Evolutionary conservation across 2,888 invertebrate species (phyloP).

Genomic region (Drosophila ochracea): DNA sequence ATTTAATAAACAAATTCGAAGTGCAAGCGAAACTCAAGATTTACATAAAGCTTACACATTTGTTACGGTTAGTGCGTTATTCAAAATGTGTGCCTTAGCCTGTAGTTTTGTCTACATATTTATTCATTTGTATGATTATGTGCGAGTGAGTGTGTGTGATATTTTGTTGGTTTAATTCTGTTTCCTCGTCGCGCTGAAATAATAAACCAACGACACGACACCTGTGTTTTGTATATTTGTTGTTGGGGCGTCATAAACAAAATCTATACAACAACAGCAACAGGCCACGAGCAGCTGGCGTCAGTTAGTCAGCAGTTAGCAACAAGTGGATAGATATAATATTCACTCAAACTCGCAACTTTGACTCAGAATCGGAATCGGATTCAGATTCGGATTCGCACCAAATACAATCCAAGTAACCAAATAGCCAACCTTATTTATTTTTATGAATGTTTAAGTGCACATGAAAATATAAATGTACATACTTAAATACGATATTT

Average conservation of each 20-base stretch:
- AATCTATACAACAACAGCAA: constrained; percentile 22
- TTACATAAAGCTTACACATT: constrained; percentile 23
- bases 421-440: constrained; percentile 21
- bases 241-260: constrained; percentile 65
- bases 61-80: constrained; percentile 38
- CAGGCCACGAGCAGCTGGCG: constrained; percentile 68
- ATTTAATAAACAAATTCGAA: constrained; percentile 43
- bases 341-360: neutral
- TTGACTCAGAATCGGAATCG: neutral
- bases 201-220: constrained; percentile 40
- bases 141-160: constrained; percentile 5
- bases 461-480: neutral
- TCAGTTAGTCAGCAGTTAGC: constrained; percentile 56
- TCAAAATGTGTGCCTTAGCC: constrained; percentile 16
- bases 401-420: constrained; percentile 15
- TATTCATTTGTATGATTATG: neutral
- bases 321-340: constrained; percentile 64
- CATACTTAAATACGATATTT: neutral
- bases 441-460: neutral
- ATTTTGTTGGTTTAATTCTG: constrained; percentile 13
- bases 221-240: constrained; percentile 71
- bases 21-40: constrained; percentile 34
- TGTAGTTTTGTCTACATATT: constrained; percentile 2
- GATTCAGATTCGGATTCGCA: constrained; percentile 5
- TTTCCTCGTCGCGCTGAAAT: constrained; percentile 33